These are phyloP conservation scores for Lucilia sericata DNA, from an alignment of 1,140 invertebrate species.

Conservation along the genomic window DNA sequence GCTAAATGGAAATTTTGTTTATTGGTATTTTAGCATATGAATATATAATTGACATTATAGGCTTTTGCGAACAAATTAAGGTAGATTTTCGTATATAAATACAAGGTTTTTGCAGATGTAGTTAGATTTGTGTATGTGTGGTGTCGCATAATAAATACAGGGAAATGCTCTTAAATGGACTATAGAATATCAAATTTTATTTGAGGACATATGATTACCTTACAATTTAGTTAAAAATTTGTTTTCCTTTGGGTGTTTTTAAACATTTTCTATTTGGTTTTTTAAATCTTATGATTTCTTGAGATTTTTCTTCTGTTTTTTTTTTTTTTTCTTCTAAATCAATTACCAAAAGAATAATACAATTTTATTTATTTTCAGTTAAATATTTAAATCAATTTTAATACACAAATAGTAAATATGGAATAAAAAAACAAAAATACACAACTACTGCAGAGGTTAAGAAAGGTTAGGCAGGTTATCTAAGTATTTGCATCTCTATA, in stretches of 20 bases:
- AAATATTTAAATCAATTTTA: conserved; percentile 6
- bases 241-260: not conserved
- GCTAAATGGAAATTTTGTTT: conserved; percentile 4
- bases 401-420: not conserved
- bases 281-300: not conserved
- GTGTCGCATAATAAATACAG: no score
- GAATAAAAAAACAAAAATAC: no score
- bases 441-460: no score
- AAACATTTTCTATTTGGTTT: not conserved
- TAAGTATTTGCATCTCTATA: no score
- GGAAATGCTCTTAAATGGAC: no score
- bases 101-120: no score
- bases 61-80: no score
- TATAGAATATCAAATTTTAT: no score
- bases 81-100: no score
- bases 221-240: not conserved
- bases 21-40: not conserved
- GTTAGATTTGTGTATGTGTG: no score
- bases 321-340: not conserved
- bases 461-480: no score
- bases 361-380: conserved; percentile 10
- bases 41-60: conserved; percentile 3
- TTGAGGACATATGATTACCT: not conserved
- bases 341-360: conserved; percentile 8
- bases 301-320: no score